Base-by-base conservation (phyloP, 2,797 vertebrate species). In the Phoxinus dragarum region DNA sequence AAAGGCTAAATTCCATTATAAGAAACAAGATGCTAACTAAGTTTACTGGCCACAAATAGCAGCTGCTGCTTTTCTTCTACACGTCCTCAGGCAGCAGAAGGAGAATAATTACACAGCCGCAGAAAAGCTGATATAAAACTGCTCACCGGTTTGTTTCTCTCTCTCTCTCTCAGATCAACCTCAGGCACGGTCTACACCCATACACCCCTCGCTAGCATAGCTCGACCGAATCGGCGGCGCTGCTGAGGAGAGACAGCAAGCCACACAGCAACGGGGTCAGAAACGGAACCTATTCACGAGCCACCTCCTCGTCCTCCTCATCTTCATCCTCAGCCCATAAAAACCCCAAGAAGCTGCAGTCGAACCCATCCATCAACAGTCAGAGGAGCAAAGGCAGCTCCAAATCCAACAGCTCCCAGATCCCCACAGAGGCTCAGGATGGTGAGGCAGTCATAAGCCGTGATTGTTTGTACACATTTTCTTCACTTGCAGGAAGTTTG, bases 321-420 rank as follows among this genome's bases (percentile, higher is more conserved):
- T 94, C 95, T 0, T 95, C 94, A 3, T 94, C 94, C 0, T 92
- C 94, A 0, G 92, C 91, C 0, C 96, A 95, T 88, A 96, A 94
- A 79, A 92, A 91, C 88, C 92, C 91, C 78, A 96, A 95, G 87
- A 98, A 97, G 89, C 93, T 98, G 92, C 97, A 96, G 91, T 93
- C 96, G 0, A 97, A 97, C 91, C 96, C 97, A 0, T 98, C 97
- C 86, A 96, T 99, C 92, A 96, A 96, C 92, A 98, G 97, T 92
- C 97, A 98, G 92, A 97, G 96, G 91, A 98, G 97, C 94, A 98
- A 97, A 93, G 94, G 95, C 89, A 98, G 97, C 93, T 96, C 96
- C 86, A 97, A 97, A 86, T 97, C 97, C 0, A 94, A 96, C 86
- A 94, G 96, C 72, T 98, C 97, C 9, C 97, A 98, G 94, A 97